Conservation (phyloP, 1,140 invertebrate genomes). For the Monochamus saltuarius region DNA sequence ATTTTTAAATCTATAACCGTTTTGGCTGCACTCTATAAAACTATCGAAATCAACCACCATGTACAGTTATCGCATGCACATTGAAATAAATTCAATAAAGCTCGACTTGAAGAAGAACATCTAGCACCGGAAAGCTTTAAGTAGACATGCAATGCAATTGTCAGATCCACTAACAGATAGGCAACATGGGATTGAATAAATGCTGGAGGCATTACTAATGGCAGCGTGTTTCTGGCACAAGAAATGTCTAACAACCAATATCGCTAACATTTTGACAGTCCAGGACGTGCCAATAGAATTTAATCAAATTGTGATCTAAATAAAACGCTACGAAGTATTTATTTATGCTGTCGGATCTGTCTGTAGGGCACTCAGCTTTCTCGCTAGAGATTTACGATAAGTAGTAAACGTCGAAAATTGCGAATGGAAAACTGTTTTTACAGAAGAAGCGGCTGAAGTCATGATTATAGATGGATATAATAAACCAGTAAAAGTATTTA, state of each 20-base stretch:
- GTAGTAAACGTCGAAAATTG: conserved; percentile 4
- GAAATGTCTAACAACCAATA: conserved; percentile 19
- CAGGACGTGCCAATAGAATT: conserved; percentile 17
- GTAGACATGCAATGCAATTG: conserved; percentile 22
- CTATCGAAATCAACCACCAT: too few species aligned
- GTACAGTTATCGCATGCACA: neutral
- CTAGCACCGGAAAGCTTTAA: conserved; percentile 21
- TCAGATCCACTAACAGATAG: conserved; percentile 12
- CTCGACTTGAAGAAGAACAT: conserved; percentile 5
- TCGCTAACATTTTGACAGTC: conserved; percentile 4
- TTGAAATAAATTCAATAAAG: conserved; percentile 6
- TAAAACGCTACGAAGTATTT: neutral
- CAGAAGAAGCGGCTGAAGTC: neutral
- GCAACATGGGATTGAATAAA: conserved; percentile 18
- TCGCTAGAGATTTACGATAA: neutral
- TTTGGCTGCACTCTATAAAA: too few species aligned
- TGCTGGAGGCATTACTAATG: conserved; percentile 19
- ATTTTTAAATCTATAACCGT: too few species aligned
- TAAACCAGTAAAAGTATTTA: too few species aligned
- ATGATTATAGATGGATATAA: too few species aligned
- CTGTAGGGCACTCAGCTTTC: neutral
- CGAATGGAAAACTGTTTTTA: neutral
- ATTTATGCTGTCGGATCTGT: neutral
- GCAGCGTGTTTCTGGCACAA: conserved; percentile 22
- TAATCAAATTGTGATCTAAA: conserved; percentile 21